Evolutionary conservation across 2,888 invertebrate genomes (phyloP).

Genomic region (Coleophora flavipennella): DNA sequence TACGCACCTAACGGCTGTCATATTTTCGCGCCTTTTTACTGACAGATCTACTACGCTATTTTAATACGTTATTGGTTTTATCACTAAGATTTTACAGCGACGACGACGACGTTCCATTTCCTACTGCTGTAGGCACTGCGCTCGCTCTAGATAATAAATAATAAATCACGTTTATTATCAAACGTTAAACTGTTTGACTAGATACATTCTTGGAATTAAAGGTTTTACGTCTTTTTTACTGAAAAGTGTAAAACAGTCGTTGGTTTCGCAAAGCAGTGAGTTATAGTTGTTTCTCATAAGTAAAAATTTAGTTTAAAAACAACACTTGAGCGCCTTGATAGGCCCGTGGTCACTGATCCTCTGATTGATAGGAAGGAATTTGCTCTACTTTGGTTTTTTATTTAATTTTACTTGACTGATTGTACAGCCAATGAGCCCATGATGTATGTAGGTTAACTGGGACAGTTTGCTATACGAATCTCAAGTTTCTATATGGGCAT

Average conservation of each 20-base stretch:
- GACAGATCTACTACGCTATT: no score
- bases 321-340: no score
- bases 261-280: constrained; percentile 4
- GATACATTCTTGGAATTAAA: constrained; percentile 12
- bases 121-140: constrained; percentile 15
- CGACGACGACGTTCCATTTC: constrained; percentile 17
- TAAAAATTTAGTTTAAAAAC: no score
- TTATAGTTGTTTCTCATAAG: constrained; percentile 11
- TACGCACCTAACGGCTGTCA: constrained; percentile 23
- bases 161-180: constrained; percentile 28
- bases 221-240: constrained; percentile 16
- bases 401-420: constrained; percentile 36
- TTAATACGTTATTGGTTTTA: constrained; percentile 19
- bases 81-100: constrained; percentile 22
- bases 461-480: constrained; percentile 37
- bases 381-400: constrained; percentile 29
- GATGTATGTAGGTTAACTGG: constrained; percentile 36
- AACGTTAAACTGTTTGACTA: constrained; percentile 4
- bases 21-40: constrained; percentile 45
- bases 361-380: no score
- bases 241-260: constrained; percentile 8
- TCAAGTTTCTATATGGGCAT: constrained; percentile 48
- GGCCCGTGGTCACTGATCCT: no score
- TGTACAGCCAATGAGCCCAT: constrained; percentile 29
- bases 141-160: constrained; percentile 19